phyloP scores from a whole-genome alignment of 2,888 invertebrate genomes.

The Nezara viridula region DNA sequence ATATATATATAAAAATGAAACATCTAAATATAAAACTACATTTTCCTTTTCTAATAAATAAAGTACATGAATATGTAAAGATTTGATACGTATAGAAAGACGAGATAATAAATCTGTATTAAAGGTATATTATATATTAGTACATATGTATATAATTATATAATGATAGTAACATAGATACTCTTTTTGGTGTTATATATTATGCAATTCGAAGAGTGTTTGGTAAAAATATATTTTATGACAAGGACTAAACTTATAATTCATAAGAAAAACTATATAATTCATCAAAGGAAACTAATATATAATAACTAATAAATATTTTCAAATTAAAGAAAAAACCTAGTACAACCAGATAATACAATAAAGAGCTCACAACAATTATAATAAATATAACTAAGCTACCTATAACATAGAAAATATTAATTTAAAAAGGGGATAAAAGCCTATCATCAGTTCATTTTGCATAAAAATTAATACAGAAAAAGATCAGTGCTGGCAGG shows the following conservation, averaged over 20 bases:
- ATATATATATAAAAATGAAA: slow-evolving; percentile 52
- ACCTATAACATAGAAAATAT: slow-evolving; percentile 20
- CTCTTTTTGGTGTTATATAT: slow-evolving; percentile 58
- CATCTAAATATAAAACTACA: slow-evolving; percentile 59
- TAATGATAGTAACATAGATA: slow-evolving; percentile 59
- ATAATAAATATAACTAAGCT: slow-evolving; percentile 48
- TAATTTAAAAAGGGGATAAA: slow-evolving; percentile 30
- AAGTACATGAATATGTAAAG: slow-evolving; percentile 59
- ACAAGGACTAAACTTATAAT: slow-evolving; percentile 53
- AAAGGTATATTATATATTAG: slow-evolving; percentile 57
- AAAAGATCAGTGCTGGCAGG: slow-evolving; percentile 57
- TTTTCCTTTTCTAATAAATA: slow-evolving; percentile 56
- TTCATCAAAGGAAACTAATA: slow-evolving; percentile 42
- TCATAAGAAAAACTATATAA: slow-evolving; percentile 38
- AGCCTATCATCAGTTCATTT: slow-evolving; percentile 45
- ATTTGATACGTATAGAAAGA: slow-evolving; percentile 61
- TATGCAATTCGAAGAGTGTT: slow-evolving; percentile 59
- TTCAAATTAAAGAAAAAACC: slow-evolving; percentile 11
- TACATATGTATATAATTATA: slow-evolving; percentile 56
- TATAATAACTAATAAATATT: background rate
- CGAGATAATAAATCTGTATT: slow-evolving; percentile 59
- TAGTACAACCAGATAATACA: slow-evolving; percentile 29
- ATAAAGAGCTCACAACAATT: slow-evolving; percentile 25
- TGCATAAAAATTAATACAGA: slow-evolving; percentile 48
- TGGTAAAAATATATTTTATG: slow-evolving; percentile 37